Conservation (phyloP, 1,140 invertebrate species). For the Zaprionus vittiger region DNA sequence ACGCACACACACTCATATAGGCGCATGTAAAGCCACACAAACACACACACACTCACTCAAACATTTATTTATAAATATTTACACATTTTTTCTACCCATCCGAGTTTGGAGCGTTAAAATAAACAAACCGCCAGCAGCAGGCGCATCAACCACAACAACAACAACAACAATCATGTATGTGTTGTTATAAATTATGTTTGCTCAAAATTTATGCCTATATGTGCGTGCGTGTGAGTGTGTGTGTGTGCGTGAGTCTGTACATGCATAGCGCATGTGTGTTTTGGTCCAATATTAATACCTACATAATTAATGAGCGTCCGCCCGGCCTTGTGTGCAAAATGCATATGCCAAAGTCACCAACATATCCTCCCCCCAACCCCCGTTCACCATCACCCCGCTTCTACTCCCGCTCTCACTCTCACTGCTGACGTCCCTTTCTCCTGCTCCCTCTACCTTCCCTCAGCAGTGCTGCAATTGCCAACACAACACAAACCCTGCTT, state of each 20-base stretch:
- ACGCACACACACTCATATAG: neutral
- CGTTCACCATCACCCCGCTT: neutral
- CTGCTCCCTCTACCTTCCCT: neutral
- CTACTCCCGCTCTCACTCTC: neutral
- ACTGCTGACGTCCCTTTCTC: neutral
- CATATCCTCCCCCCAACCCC: slow-evolving; percentile 14
- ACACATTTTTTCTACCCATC: slow-evolving; percentile 45
- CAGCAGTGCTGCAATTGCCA: slow-evolving; percentile 29
- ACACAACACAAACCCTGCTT: slow-evolving; percentile 1
- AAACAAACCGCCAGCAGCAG: slow-evolving; percentile 69
- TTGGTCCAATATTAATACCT: slow-evolving; percentile 63
- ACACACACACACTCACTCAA: slow-evolving; percentile 16
- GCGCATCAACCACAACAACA: slow-evolving; percentile 37
- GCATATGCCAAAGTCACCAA: slow-evolving; percentile 68
- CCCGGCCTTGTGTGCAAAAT: slow-evolving; percentile 70
- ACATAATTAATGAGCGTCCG: slow-evolving; percentile 73
- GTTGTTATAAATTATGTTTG: slow-evolving; percentile 80
- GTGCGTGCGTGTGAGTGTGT: slow-evolving; percentile 14
- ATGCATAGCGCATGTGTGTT: slow-evolving; percentile 38
- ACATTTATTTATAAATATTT: slow-evolving; percentile 58
- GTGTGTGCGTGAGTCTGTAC: slow-evolving; percentile 40
- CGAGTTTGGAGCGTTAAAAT: slow-evolving; percentile 75
- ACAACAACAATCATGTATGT: slow-evolving; percentile 69
- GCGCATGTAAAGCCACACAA: neutral
- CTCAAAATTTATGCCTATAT: slow-evolving; percentile 71